A percentile compares a stretch with the other conserved stretches of the same genome.
Evolutionary conservation across 2,888 invertebrate species (phyloP).

Genomic region (Phytoseiulus persimilis): DNA sequence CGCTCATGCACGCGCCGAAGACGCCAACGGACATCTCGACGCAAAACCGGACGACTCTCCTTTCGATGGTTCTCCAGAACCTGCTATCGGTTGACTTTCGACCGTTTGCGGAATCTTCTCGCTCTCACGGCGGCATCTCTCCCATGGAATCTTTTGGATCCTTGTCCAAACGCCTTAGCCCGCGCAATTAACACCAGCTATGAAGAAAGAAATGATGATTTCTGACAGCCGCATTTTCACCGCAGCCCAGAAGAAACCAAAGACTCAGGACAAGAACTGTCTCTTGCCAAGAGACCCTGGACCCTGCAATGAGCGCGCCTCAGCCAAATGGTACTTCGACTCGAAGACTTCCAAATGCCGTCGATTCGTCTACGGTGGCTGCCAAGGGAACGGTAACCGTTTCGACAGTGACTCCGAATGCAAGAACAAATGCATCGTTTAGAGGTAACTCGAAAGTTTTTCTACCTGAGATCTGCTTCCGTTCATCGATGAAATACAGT

Average conservation of each 20-base stretch:
- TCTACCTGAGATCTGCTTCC: no score
- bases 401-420: slow-evolving; percentile 23
- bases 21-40: neutral
- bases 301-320: slow-evolving; percentile 32
- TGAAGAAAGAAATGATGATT: no score
- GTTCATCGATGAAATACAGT: no score
- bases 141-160: no score
- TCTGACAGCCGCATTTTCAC: neutral
- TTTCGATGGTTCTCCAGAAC: no score
- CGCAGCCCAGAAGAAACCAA: slow-evolving; percentile 16
- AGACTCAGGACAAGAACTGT: slow-evolving; percentile 29
- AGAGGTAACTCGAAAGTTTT: neutral
- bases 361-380: slow-evolving; percentile 32
- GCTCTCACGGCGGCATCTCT: no score
- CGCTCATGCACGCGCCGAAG: neutral
- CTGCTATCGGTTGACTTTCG: no score
- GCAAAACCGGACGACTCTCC: neutral
- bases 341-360: slow-evolving; percentile 24
- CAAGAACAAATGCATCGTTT: slow-evolving; percentile 30
- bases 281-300: slow-evolving; percentile 12
- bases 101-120: no score
- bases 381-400: slow-evolving; percentile 33
- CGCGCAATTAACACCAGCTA: no score
- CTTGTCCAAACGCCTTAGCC: no score
- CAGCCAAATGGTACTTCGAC: slow-evolving; percentile 30